Base-by-base conservation (phyloP, 2,113 vertebrate species). In the Chaenocephalus aceratus region DNA sequence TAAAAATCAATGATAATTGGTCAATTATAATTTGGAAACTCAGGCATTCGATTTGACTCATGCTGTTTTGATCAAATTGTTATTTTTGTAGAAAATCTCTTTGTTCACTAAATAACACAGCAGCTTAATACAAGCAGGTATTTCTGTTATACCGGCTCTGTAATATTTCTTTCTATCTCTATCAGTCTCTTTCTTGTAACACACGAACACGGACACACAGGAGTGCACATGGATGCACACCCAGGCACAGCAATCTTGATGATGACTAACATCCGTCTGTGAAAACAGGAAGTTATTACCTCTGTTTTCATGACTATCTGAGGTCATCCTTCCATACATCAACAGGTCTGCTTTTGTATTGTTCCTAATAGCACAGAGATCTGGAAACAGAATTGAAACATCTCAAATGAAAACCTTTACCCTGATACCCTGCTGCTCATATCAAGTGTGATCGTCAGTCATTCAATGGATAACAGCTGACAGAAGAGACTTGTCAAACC, bases 241-340 rank as follows among this genome's bases (percentile, higher is more conserved):
- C 1, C 61, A 58, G 62, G 15, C 77, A 74, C 52, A 36, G 21
- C 13, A 45, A 70, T 63, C 56, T 70, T 53, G n/a, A 60, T 46
- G 72, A 78, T 86, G 84, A 87, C 77, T 92, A 83, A 89, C 48
- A 66, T 77, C 45, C 13, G 54, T 76, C 62, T 67, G 13, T 62
- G 72, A 79, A 77, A 82, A 80, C 86, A 87, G 84, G 91, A 92
- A 82, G 82, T 84, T 68, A 79, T 83, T 86, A 80, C 80, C 82
- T 77, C 61, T 48, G 65, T 66, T 70, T 69, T 34, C 68, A n/a
- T 76, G 58, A 11, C 53, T 30, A 60, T 75, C 73, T 76, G 78
- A 80, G 75, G 84, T 85, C 77, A 82, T 60, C 34, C 45, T 18
- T 65, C 48, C 51, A 48, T 46, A 23, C 14, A 72, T 68, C 56